These are phyloP conservation scores for Chydorus sphaericus DNA, from an alignment of 2,888 invertebrate genomes.

Conservation along the genomic window DNA sequence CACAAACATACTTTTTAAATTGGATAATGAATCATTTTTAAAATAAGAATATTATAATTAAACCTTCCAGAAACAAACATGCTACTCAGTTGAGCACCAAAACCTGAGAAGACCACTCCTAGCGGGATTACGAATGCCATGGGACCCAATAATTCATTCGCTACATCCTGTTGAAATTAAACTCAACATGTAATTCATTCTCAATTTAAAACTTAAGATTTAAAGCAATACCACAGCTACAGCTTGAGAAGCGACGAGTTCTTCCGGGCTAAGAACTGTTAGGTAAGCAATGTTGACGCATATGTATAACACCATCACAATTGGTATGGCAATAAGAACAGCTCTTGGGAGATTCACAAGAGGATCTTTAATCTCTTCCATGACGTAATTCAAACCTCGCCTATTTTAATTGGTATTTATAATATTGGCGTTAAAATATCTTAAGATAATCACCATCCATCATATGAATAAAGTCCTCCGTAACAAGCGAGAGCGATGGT, in stretches of 20 bases:
- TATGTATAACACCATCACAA: constrained; percentile 63
- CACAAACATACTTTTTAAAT: not conserved
- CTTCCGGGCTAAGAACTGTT: constrained; percentile 53
- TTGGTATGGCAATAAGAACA: constrained; percentile 63
- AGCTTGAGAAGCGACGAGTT: constrained; percentile 55
- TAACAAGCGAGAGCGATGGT: constrained; percentile 87
- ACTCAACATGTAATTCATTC: too few species aligned
- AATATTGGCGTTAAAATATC: not conserved
- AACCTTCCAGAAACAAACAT: not conserved
- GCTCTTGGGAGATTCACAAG: constrained; percentile 66
- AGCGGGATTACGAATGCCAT: constrained; percentile 52
- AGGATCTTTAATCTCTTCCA: constrained; percentile 96
- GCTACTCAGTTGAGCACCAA: constrained; percentile 49
- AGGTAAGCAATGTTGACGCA: constrained; percentile 78
- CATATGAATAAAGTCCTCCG: constrained; percentile 89
- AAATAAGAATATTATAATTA: too few species aligned
- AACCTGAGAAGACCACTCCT: constrained; percentile 60
- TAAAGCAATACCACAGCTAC: constrained; percentile 64
- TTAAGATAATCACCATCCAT: constrained; percentile 56
- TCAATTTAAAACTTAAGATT: too few species aligned
- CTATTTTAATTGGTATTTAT: constrained; percentile 18
- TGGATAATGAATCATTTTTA: too few species aligned
- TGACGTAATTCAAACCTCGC: constrained; percentile 97
- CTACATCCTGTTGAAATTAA: too few species aligned
- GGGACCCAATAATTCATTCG: constrained; percentile 43